Percentiles rank a stretch among this genome's conserved stretches.
phyloP scores from a whole-genome alignment of 2,888 invertebrate genomes.

The Pocota personata region DNA sequence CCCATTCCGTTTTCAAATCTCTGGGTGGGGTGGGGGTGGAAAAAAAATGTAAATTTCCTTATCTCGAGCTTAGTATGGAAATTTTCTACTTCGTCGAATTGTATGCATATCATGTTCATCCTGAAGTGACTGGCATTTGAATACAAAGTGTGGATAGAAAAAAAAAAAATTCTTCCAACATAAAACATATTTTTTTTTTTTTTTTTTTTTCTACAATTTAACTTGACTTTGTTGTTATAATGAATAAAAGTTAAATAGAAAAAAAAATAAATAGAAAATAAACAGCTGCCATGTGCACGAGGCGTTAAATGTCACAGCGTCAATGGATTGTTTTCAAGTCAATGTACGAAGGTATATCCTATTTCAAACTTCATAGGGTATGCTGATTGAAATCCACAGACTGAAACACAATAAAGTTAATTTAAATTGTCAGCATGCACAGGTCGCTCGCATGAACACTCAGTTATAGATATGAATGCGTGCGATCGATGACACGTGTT shows the following conservation, averaged over 20 bases:
- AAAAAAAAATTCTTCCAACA: background rate
- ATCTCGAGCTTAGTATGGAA: constrained; percentile 59
- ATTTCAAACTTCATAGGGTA: background rate
- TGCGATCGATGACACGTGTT: background rate
- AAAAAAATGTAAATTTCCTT: constrained; percentile 32
- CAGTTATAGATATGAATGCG: background rate
- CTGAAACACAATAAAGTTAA: background rate
- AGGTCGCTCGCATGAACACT: background rate
- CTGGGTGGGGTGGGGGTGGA: background rate
- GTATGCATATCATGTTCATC: constrained; percentile 50
- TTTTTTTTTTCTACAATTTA: background rate
- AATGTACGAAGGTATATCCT: background rate
- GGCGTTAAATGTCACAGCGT: constrained; percentile 40
- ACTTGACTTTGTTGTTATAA: background rate
- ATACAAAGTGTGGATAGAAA: constrained; percentile 19
- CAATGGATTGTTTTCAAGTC: constrained; percentile 15
- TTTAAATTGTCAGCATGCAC: background rate
- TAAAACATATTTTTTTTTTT: constrained; percentile 1
- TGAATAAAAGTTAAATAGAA: background rate
- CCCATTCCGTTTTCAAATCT: background rate
- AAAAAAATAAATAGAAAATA: background rate
- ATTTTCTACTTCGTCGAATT: constrained; percentile 13
- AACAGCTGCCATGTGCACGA: constrained; percentile 39
- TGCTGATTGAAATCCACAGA: background rate
- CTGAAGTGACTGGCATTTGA: constrained; percentile 48